These are phyloP conservation scores for Daubentonia madagascariensis DNA, from an alignment of 2,113 vertebrate genomes.

Conservation along the genomic window DNA sequence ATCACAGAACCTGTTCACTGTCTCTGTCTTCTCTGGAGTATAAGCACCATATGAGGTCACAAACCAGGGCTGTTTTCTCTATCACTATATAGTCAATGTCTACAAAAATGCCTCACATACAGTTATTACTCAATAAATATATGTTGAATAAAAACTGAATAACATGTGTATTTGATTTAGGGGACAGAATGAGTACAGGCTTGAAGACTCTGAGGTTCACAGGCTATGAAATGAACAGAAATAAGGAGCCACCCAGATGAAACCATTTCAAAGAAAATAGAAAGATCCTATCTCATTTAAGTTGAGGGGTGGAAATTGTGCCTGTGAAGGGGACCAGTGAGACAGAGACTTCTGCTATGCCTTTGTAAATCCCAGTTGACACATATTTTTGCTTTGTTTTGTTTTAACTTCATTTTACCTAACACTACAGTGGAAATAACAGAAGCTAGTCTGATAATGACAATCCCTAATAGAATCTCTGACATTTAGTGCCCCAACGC, in stretches of 20 bases:
- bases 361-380: not conserved
- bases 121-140: not conserved
- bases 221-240: not conserved
- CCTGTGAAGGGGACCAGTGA: not conserved
- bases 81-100: not conserved
- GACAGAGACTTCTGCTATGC: not conserved
- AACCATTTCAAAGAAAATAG: not conserved
- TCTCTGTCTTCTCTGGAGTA: not conserved
- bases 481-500: not conserved
- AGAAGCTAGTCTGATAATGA: not conserved
- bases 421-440: not conserved
- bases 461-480: not conserved
- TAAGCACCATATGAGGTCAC: not conserved
- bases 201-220: not conserved
- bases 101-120: not conserved
- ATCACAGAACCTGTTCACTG: not conserved
- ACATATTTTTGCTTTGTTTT: not conserved
- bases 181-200: not conserved
- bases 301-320: not conserved
- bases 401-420: not conserved
- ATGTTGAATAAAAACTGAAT: not conserved
- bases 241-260: not conserved
- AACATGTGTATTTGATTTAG: not conserved
- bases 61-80: not conserved
- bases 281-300: not conserved